A percentile compares a stretch with the other conserved stretches of the same genome.
Conservation (phyloP, 1,140 invertebrate genomes). For the Antheraea mylitta region DNA sequence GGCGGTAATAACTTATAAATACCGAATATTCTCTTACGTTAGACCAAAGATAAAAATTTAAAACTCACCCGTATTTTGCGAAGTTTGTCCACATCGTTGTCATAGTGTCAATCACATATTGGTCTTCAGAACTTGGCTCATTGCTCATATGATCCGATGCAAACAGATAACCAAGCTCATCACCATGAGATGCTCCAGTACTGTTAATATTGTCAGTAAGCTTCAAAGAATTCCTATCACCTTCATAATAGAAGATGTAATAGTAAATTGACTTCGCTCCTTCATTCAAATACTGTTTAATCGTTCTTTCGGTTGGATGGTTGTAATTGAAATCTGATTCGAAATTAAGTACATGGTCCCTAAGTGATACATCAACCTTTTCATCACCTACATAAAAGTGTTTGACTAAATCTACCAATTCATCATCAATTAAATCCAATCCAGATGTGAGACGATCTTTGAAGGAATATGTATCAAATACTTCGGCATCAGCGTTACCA, state of each 20-base stretch:
- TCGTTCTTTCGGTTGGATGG: conserved; percentile 30
- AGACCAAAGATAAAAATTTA: conserved; percentile 1
- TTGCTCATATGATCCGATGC: conserved; percentile 10
- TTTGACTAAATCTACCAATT: conserved; percentile 9
- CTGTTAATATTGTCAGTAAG: conserved; percentile 13
- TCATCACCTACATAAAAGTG: conserved; percentile 39
- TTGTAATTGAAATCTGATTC: conserved; percentile 30
- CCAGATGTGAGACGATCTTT: conserved; percentile 1
- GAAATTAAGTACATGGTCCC: conserved; percentile 23
- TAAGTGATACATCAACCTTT: conserved; percentile 10
- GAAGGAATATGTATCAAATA: neutral
- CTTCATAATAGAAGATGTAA: conserved; percentile 38
- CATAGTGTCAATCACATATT: conserved; percentile 32
- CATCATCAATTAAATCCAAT: conserved; percentile 19
- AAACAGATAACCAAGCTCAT: conserved; percentile 41
- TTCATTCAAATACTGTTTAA: conserved; percentile 21
- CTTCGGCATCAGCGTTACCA: conserved; percentile 10
- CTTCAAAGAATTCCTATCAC: conserved; percentile 30
- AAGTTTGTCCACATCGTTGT: conserved; percentile 21
- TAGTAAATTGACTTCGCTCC: conserved; percentile 29
- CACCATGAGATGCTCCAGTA: conserved; percentile 29
- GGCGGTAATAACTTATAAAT: no score
- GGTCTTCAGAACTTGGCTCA: conserved; percentile 19
- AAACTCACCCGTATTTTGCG: conserved; percentile 37
- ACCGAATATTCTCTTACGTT: no score